Evolutionary conservation across 2,797 vertebrate species (phyloP).

Genomic region (Diplodus sargus): DNA sequence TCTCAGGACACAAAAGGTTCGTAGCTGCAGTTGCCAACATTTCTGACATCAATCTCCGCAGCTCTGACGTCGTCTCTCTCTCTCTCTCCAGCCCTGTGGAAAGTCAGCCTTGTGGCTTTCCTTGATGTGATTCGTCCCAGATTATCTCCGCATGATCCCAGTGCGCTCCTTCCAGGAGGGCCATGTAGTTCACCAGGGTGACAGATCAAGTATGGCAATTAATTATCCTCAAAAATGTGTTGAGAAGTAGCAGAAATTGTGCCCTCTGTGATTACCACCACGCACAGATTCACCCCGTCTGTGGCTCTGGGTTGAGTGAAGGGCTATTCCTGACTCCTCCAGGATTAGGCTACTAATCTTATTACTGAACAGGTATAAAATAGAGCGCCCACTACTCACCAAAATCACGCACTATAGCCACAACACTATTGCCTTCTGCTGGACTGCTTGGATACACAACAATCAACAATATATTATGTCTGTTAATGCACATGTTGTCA

Average conservation of each 20-base stretch:
- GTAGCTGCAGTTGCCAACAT: slow-evolving; percentile 17
- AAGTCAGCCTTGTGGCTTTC: slow-evolving; percentile 72
- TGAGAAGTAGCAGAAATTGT: slow-evolving; percentile 13
- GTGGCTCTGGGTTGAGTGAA: slow-evolving; percentile 25
- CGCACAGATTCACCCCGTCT: slow-evolving; percentile 24
- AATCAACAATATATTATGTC: background rate
- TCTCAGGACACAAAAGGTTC: slow-evolving; percentile 29
- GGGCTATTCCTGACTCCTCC: slow-evolving; percentile 78
- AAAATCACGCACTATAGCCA: slow-evolving; percentile 21
- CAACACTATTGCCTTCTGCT: background rate
- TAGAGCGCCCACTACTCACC: slow-evolving; percentile 53
- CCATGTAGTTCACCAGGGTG: slow-evolving; percentile 17
- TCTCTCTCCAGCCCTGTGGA: slow-evolving; percentile 39
- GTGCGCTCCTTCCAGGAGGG: slow-evolving; percentile 19
- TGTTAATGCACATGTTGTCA: background rate
- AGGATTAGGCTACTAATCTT: slow-evolving; percentile 84
- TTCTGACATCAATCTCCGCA: slow-evolving; percentile 41
- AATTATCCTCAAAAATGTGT: slow-evolving; percentile 17
- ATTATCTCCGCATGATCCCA: slow-evolving; percentile 65
- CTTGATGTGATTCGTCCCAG: slow-evolving; percentile 73
- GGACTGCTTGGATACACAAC: background rate
- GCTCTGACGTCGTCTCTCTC: slow-evolving; percentile 49
- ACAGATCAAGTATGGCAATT: background rate
- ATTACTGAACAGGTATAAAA: slow-evolving; percentile 72
- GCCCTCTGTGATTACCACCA: slow-evolving; percentile 6